Evolutionary conservation across 2,888 invertebrate genomes (phyloP).

Genomic region (Gymnosoma rotundatum): DNA sequence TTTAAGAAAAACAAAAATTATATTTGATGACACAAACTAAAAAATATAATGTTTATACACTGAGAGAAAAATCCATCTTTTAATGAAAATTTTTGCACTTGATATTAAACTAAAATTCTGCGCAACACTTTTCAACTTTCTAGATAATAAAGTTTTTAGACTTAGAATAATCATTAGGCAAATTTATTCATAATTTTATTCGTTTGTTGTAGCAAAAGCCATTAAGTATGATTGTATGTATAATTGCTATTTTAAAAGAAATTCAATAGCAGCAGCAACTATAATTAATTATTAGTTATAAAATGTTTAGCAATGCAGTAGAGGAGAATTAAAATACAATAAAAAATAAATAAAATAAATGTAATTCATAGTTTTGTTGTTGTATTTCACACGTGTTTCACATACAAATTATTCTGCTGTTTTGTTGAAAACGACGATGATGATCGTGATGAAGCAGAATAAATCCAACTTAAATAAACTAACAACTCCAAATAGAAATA

Average conservation of each 20-base stretch:
- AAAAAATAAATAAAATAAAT: conserved; percentile 19
- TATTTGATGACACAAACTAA: conserved; percentile 29
- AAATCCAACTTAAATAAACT: background rate
- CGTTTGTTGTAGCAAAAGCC: background rate
- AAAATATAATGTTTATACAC: conserved; percentile 10
- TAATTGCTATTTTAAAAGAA: conserved; percentile 28
- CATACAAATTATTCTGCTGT: conserved; percentile 50
- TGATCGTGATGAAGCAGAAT: conserved; percentile 6
- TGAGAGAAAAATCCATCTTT: conserved; percentile 16
- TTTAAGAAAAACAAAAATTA: background rate
- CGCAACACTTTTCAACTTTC: background rate
- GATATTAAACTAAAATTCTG: conserved; percentile 10
- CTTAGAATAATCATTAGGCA: background rate
- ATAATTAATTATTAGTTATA: conserved; percentile 32
- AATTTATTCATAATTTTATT: conserved; percentile 37
- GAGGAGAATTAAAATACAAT: background rate
- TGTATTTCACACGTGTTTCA: conserved; percentile 58
- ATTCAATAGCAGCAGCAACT: conserved; percentile 13
- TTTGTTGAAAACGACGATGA: conserved; percentile 15
- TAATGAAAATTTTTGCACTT: background rate
- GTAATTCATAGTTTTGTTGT: conserved; percentile 47
- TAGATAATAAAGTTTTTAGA: conserved; percentile 8
- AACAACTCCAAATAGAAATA: conserved; percentile 31
- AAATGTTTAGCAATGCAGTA: conserved; percentile 46
- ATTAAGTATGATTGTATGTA: background rate